A percentile compares a stretch with the other conserved stretches of the same genome.
phyloP scores from a whole-genome alignment of 1,140 invertebrate genomes.

The Delia radicum region DNA sequence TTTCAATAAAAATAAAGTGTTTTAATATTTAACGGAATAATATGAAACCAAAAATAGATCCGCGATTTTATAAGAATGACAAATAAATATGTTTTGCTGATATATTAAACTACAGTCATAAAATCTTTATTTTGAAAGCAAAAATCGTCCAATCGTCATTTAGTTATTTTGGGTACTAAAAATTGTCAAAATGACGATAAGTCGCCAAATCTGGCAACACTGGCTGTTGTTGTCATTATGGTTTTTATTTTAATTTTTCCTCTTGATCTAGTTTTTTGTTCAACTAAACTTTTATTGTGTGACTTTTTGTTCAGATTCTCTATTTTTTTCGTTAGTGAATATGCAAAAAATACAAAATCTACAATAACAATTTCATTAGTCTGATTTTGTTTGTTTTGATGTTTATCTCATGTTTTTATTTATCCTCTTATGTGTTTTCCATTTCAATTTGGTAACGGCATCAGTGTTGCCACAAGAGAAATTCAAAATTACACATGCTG shows the following conservation, averaged over 20 bases:
- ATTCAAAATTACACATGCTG: too few relatives aligned
- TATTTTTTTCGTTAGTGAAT: not conserved
- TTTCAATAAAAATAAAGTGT: too few relatives aligned
- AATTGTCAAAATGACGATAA: too few relatives aligned
- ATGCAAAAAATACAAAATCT: not conserved
- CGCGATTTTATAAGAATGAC: too few relatives aligned
- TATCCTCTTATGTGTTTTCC: not conserved
- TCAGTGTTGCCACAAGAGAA: constrained; percentile 10
- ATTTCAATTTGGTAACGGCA: constrained; percentile 2
- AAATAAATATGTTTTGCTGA: too few relatives aligned
- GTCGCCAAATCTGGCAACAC: too few relatives aligned
- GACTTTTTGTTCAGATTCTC: not conserved
- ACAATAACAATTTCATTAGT: constrained; percentile 2
- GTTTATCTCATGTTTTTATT: not conserved
- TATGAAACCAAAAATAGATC: too few relatives aligned
- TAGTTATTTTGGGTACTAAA: too few relatives aligned
- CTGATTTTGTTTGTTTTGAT: not conserved
- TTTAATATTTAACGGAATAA: too few relatives aligned
- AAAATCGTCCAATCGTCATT: too few relatives aligned
- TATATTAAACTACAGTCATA: too few relatives aligned
- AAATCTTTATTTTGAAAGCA: too few relatives aligned
- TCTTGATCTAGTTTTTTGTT: constrained; percentile 30
- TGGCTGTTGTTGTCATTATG: not conserved
- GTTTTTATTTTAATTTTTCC: not conserved
- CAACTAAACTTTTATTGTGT: constrained; percentile 24